Conservation (phyloP, 2,797 vertebrate genomes). For the Rhabdophis nuchalis region DNA sequence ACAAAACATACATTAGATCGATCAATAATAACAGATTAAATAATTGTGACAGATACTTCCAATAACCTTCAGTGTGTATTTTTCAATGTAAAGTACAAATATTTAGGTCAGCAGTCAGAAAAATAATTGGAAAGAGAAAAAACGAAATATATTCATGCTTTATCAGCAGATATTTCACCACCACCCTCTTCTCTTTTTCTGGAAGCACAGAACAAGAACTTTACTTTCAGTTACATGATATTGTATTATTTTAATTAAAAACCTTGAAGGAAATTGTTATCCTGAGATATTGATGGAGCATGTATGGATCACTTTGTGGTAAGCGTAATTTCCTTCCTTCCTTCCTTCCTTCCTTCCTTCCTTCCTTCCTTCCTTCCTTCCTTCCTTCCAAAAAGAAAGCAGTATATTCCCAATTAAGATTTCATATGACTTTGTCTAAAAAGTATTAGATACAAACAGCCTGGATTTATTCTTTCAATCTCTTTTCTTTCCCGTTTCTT, state of each 20-base stretch:
- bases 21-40: not conserved
- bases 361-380: not conserved
- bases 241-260: not conserved
- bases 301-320: not conserved
- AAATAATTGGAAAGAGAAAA: not conserved
- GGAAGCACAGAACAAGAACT: not conserved
- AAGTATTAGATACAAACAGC: not conserved
- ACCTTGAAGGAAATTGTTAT: not conserved
- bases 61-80: not conserved
- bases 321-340: not conserved
- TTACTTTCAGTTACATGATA: not conserved
- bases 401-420: not conserved
- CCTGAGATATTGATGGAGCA: not conserved
- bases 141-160: not conserved
- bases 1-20: not conserved
- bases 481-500: not conserved
- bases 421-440: not conserved
- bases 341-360: too few species aligned
- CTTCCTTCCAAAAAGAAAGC: not conserved
- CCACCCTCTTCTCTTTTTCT: not conserved
- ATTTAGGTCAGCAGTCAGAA: not conserved
- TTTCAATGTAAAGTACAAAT: not conserved
- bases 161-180: not conserved
- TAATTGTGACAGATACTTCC: not conserved
- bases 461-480: not conserved